Evolutionary conservation across 2,797 vertebrate species (phyloP), one percentile per base, ranked within the genome.

Genomic region (Poecilia velifera): DNA sequence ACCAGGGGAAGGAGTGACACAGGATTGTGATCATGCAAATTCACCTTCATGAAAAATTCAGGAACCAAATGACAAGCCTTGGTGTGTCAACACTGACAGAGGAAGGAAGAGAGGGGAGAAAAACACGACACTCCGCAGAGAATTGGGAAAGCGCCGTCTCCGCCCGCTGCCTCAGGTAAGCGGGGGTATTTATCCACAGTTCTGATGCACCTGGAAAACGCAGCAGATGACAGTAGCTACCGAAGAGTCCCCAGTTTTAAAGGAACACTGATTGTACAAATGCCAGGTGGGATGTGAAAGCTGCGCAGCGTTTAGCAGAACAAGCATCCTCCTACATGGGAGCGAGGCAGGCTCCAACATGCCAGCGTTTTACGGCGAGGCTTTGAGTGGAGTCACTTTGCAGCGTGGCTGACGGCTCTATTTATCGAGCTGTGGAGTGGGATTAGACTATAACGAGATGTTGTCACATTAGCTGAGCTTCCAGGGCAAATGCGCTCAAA

Each of bases 121-220:
- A 86, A 91, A 90, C 88, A 84, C 86, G 87, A 89, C 89, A 83
- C 90, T 93, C 94, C 91, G 45, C 66, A 74, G 95, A 95, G 94
- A 90, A 87, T 94, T 93, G 89, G 81, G 87, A 84, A 87, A 93
- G 91, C 90, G 66, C 72, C 74, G 91, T 95, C 95, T 95, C 95
- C 91, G 91, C 94, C 95, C 92, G 94, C 90, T 64, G 92, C 93
- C 93, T 93, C 90, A 94, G 94, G 93, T 95, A 94, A 94, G 93
- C 45, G 79, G 88, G 93, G 93, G 93, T 93, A 90, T 90, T 90
- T 84, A 90, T 91, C 93, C 94, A 25, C 13, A 74, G 89, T 93
- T 95, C 95, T 95, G 93, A 95, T 92, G 88, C 87, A 89, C 73
- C 81, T 82, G 88, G 86, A 85, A 87, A 91, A 72, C 84, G 85